A percentile compares a stretch with the other conserved stretches of the same genome.
Evolutionary conservation across 2,113 vertebrate species (phyloP).

Genomic region (Bucco capensis): DNA sequence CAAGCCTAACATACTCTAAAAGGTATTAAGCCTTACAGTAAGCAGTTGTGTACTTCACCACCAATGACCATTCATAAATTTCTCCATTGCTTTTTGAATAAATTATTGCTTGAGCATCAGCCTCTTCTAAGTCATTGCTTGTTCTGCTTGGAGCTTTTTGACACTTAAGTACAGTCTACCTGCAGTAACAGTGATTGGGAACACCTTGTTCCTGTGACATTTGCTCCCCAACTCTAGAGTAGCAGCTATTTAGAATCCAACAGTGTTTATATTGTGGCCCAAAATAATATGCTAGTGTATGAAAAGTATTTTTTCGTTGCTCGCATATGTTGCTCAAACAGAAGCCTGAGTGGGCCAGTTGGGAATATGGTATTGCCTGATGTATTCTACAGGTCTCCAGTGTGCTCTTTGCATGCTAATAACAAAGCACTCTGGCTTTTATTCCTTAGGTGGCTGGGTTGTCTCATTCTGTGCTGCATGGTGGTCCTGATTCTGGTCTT

Average conservation of each 20-base stretch:
- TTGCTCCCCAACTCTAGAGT: not conserved
- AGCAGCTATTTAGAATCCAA: not conserved
- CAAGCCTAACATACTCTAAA: not conserved
- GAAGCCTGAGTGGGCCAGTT: fast-evolving
- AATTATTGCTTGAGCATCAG: not conserved
- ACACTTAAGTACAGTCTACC: fast-evolving
- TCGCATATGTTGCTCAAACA: not conserved
- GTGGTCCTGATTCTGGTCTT: slow-evolving; percentile 87
- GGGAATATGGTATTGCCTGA: not conserved
- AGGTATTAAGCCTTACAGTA: not conserved
- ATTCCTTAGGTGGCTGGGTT: slow-evolving; percentile 84
- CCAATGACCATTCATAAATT: not conserved
- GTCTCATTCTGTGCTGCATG: slow-evolving; percentile 86
- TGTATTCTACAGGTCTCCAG: not conserved
- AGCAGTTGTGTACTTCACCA: not conserved
- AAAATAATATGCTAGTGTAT: not conserved
- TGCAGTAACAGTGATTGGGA: not conserved
- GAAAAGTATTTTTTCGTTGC: not conserved
- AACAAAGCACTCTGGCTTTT: not conserved
- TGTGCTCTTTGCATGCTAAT: not conserved
- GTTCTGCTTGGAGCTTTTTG: not conserved
- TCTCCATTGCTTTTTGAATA: not conserved
- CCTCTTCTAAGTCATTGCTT: not conserved
- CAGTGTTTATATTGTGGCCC: not conserved
- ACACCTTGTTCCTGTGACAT: not conserved